Conservation (phyloP, 2,888 invertebrate genomes). For the Oscheius myriophilus region DNA sequence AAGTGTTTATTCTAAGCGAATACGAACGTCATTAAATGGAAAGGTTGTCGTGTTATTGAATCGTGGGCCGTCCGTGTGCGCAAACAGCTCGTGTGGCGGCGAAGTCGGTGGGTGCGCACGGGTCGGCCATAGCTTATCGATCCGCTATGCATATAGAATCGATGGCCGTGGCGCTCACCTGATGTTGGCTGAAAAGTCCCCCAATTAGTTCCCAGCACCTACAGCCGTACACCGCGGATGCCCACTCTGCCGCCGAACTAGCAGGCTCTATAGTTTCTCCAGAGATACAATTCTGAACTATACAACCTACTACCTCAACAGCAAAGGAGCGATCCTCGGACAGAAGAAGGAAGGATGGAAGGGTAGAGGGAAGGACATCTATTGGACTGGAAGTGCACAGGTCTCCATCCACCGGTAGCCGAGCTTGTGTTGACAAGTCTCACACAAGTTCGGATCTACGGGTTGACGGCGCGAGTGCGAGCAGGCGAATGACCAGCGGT, state of each 20-base stretch:
- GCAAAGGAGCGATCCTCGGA: conserved; percentile 37
- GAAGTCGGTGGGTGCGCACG: conserved; percentile 25
- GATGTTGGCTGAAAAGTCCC: conserved; percentile 1
- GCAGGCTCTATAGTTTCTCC: conserved; percentile 95
- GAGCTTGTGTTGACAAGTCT: conserved; percentile 49
- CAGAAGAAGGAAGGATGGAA: conserved; percentile 20
- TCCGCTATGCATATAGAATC: conserved; percentile 8
- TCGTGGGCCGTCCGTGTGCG: background rate
- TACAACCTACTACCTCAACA: conserved; percentile 99
- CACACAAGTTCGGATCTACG: conserved; percentile 70
- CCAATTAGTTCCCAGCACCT: background rate
- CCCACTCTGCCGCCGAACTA: conserved; percentile 83
- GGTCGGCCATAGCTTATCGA: conserved; percentile 25
- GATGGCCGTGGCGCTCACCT: conserved; percentile 10
- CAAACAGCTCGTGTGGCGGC: conserved; percentile 13
- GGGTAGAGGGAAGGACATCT: conserved; percentile 10
- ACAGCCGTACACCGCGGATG: conserved; percentile 6
- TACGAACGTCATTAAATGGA: too few relatives aligned
- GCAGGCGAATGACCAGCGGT: conserved; percentile 32
- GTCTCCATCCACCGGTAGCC: conserved; percentile 57
- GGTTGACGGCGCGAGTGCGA: conserved; percentile 54
- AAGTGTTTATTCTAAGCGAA: too few relatives aligned
- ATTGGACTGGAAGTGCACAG: conserved; percentile 12
- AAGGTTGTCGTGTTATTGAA: too few relatives aligned
- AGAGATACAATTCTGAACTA: conserved; percentile 90